phyloP scores from a whole-genome alignment of 2,113 vertebrate genomes.

The Blennius ocellaris region DNA sequence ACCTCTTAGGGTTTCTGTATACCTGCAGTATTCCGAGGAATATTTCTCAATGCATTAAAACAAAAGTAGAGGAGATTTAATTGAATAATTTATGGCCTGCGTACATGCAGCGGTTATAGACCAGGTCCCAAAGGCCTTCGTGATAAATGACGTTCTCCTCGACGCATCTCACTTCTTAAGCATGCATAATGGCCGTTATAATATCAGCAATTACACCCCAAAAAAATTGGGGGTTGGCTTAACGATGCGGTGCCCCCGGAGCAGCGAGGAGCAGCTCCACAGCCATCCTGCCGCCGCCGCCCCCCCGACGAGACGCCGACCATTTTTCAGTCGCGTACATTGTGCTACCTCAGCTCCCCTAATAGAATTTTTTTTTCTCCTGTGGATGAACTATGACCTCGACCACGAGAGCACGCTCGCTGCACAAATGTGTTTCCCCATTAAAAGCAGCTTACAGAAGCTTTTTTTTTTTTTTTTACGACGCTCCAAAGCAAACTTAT shows the following conservation, averaged over 20 bases:
- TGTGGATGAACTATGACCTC: slow-evolving; percentile 84
- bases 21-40: slow-evolving; percentile 22
- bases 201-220: slow-evolving; percentile 82
- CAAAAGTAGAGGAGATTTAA: slow-evolving; percentile 13
- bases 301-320: slow-evolving; percentile 75
- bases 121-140: slow-evolving; percentile 76
- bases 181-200: slow-evolving; percentile 85
- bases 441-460: slow-evolving; percentile 89
- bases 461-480: slow-evolving; percentile 82
- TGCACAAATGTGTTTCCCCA: slow-evolving; percentile 83
- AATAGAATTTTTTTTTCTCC: slow-evolving; percentile 82
- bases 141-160: slow-evolving; percentile 82
- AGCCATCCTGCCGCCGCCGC: slow-evolving; percentile 79
- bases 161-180: slow-evolving; percentile 77
- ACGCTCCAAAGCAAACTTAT: slow-evolving; percentile 84
- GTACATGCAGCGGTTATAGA: slow-evolving; percentile 59
- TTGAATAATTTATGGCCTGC: slow-evolving; percentile 46
- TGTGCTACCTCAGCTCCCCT: slow-evolving; percentile 90
- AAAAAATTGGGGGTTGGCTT: slow-evolving; percentile 76
- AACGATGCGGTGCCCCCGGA: slow-evolving; percentile 77
- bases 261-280: slow-evolving; percentile 67
- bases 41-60: slow-evolving; percentile 52
- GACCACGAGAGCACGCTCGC: slow-evolving; percentile 74
- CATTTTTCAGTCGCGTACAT: slow-evolving; percentile 87
- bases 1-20: background rate